These are phyloP conservation scores for Pseudopleuronectes americanus DNA, from an alignment of 2,797 vertebrate genomes.

Conservation along the genomic window DNA sequence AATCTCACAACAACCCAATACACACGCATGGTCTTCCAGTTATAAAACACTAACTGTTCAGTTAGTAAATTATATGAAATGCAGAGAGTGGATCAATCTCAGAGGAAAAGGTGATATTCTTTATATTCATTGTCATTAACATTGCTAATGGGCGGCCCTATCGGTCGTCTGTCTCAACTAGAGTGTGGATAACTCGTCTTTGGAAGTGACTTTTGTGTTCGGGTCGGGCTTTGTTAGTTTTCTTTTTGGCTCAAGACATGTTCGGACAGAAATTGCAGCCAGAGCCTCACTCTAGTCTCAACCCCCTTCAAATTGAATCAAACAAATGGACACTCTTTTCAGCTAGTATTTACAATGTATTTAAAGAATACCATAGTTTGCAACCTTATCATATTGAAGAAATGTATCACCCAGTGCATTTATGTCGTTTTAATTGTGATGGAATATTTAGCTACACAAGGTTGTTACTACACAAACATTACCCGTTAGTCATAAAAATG, in stretches of 20 bases:
- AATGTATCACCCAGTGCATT: not conserved
- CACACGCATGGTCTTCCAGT: constrained; percentile 1
- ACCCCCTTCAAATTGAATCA: too few species aligned
- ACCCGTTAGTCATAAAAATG: not conserved
- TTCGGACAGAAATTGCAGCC: too few species aligned
- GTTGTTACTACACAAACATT: not conserved
- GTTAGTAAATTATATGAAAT: not conserved
- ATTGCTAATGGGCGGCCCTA: not conserved
- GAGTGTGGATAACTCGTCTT: too few species aligned
- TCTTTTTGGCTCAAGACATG: too few species aligned
- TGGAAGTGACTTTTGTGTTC: too few species aligned
- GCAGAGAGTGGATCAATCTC: constrained; percentile 1
- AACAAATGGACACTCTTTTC: not conserved
- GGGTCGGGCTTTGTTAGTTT: too few species aligned
- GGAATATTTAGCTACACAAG: not conserved
- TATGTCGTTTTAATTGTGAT: not conserved
- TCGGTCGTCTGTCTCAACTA: too few species aligned
- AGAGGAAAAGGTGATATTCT: not conserved
- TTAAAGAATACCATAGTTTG: too few species aligned
- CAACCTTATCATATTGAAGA: not conserved
- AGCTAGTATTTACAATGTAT: not conserved
- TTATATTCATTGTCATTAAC: not conserved
- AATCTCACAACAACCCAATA: constrained; percentile 3
- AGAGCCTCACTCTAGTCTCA: too few species aligned
- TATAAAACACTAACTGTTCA: not conserved